phyloP scores from a whole-genome alignment of 2,888 invertebrate genomes.

The Globia sparganii region DNA sequence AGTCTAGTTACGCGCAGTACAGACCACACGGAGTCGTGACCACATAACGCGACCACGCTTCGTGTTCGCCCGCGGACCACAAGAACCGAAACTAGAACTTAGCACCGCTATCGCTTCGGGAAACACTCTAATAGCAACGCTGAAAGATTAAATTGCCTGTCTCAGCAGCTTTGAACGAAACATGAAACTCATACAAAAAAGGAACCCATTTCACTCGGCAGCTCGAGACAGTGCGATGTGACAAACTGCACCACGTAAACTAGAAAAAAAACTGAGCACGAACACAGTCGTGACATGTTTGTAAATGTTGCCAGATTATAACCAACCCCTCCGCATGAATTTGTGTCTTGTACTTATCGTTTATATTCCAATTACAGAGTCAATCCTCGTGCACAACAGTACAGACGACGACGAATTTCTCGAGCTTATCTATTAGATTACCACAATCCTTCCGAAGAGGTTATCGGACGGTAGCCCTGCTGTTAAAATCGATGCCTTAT shows the following conservation, averaged over 20 bases:
- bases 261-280: conserved; percentile 73
- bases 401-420: conserved; percentile 76
- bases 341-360: conserved; percentile 79
- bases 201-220: conserved; percentile 83
- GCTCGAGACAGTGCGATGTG: conserved; percentile 73
- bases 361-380: conserved; percentile 81
- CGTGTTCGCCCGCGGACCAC: conserved; percentile 77
- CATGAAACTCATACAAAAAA: conserved; percentile 77
- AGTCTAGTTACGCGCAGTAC: conserved; percentile 41
- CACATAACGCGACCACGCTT: conserved; percentile 59
- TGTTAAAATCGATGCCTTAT: conserved; percentile 83
- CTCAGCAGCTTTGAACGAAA: conserved; percentile 70
- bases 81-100: conserved; percentile 70
- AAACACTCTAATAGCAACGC: conserved; percentile 70
- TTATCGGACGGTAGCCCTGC: conserved; percentile 86
- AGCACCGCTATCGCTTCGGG: conserved; percentile 69
- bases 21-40: conserved; percentile 64
- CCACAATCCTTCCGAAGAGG: conserved; percentile 77
- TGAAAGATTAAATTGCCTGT: conserved; percentile 73
- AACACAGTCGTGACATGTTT: conserved; percentile 83
- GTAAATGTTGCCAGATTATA: conserved; percentile 82
- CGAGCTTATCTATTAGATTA: conserved; percentile 84
- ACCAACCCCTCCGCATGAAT: conserved; percentile 78
- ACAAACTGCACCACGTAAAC: conserved; percentile 77
- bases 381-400: conserved; percentile 78